phyloP scores from a whole-genome alignment of 2,888 invertebrate genomes.

The Agrotis segetum region DNA sequence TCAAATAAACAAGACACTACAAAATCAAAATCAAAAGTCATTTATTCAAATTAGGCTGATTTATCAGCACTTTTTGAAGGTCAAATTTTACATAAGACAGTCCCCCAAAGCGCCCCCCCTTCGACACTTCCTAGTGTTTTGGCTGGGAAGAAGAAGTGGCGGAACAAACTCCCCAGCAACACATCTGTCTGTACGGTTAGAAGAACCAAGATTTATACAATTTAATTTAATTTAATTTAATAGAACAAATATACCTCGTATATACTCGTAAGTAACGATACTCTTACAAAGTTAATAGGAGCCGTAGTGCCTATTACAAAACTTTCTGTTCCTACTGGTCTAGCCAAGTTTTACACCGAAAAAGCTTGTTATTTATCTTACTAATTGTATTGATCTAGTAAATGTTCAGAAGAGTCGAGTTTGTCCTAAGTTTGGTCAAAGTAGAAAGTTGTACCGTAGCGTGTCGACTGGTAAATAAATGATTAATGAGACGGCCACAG shows the following conservation, averaged over 20 bases:
- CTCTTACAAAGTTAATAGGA: conserved; percentile 4
- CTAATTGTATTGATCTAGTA: conserved; percentile 59
- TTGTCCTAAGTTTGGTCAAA: conserved; percentile 45
- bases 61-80: no score
- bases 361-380: conserved; percentile 59
- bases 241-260: no score
- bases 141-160: no score
- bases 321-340: conserved; percentile 15
- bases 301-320: conserved; percentile 1
- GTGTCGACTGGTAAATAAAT: conserved; percentile 41
- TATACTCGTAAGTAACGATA: neutral
- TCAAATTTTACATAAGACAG: no score
- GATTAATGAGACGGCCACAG: conserved; percentile 41
- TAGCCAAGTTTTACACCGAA: conserved; percentile 37
- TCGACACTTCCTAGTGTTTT: no score
- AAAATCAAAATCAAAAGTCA: no score
- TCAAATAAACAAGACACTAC: neutral
- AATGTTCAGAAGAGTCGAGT: conserved; percentile 48
- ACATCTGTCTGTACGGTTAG: no score
- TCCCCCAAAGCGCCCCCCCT: no score
- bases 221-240: no score
- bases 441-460: conserved; percentile 51
- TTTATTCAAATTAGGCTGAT: no score
- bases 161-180: no score
- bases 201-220: no score